Conservation (phyloP, 2,797 vertebrate genomes). For the Danio jaintianensis region DNA sequence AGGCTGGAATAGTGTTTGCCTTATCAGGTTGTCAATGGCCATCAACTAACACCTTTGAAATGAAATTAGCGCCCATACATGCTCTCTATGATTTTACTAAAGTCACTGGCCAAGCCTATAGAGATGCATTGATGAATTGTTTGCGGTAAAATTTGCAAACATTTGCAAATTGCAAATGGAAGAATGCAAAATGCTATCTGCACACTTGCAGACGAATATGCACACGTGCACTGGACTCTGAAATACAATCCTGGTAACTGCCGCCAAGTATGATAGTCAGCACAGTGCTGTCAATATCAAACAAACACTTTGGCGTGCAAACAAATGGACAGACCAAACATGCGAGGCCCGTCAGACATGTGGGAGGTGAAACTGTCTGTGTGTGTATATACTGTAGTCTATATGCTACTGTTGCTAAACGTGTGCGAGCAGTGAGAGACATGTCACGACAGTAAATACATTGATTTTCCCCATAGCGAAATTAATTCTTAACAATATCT, state of each 20-base stretch:
- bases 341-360: conserved; percentile 71
- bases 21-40: conserved; percentile 52
- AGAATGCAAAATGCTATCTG: conserved; percentile 27
- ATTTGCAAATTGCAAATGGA: conserved; percentile 28
- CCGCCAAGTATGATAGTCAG: conserved; percentile 43
- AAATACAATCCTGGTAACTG: conserved; percentile 38
- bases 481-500: too few relatives aligned
- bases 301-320: conserved; percentile 65
- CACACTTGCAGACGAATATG: conserved; percentile 47
- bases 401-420: conserved; percentile 1
- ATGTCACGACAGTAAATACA: not conserved
- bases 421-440: not conserved
- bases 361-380: conserved; percentile 53
- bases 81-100: conserved; percentile 9
- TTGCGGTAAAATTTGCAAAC: conserved; percentile 36
- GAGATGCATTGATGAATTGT: conserved; percentile 8
- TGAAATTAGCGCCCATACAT: conserved; percentile 37
- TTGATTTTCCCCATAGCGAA: too few relatives aligned
- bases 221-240: conserved; percentile 24
- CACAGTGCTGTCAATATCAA: conserved; percentile 50
- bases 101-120: not conserved
- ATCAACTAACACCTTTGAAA: conserved; percentile 56
- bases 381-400: conserved; percentile 5
- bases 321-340: conserved; percentile 79
- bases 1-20: conserved; percentile 51